Conservation (phyloP, 2,797 vertebrate genomes). For the Monodelphis domestica region DNA sequence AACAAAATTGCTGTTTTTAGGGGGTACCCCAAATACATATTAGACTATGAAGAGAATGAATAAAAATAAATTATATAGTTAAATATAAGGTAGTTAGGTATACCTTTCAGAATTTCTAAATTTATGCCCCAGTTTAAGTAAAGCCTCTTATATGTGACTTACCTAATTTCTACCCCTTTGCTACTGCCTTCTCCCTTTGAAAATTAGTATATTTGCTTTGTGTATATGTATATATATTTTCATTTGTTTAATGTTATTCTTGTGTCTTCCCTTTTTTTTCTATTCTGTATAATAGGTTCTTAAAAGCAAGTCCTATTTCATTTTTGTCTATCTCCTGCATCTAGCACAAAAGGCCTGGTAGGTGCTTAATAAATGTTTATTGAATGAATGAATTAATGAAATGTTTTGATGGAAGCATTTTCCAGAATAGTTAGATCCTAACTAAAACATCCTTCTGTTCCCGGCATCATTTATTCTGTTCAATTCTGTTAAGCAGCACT, state of each 20-base stretch:
- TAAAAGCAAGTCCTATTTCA: background rate
- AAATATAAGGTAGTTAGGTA: background rate
- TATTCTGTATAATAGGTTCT: background rate
- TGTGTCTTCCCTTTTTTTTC: background rate
- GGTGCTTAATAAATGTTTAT: background rate
- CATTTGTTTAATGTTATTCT: background rate
- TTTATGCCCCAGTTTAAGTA: background rate
- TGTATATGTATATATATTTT: background rate
- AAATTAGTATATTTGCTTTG: background rate
- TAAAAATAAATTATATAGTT: background rate
- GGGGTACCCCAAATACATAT: background rate
- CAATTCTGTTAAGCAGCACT: background rate
- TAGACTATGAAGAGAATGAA: background rate
- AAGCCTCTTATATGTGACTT: background rate
- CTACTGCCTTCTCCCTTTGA: background rate
- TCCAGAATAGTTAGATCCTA: conserved; percentile 2
- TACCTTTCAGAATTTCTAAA: background rate
- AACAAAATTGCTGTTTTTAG: background rate
- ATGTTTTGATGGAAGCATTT: conserved; percentile 47
- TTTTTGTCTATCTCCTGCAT: background rate
- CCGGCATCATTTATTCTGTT: conserved; percentile 31
- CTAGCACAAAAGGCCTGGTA: background rate
- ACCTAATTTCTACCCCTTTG: background rate
- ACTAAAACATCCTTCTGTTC: conserved; percentile 15
- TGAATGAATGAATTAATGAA: conserved; percentile 9